Conservation (phyloP, 2,797 vertebrate genomes). For the Nannoperca obscura region DNA sequence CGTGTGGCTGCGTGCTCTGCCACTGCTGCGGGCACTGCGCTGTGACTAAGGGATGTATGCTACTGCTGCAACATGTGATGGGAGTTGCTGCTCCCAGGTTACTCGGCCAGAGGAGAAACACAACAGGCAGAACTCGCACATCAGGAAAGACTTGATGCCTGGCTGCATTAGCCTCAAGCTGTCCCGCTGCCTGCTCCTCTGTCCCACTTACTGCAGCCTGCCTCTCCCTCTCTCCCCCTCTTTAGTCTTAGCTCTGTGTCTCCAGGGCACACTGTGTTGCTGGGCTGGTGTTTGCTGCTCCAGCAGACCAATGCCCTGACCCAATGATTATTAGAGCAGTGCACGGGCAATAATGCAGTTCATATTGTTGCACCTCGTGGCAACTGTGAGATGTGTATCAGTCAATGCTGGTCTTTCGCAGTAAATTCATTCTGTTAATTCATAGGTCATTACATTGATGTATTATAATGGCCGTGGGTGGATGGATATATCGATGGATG, state of each 20-base stretch:
- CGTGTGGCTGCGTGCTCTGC: conserved; percentile 15
- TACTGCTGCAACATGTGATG: conserved; percentile 77
- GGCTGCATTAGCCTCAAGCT: conserved; percentile 63
- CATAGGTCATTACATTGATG: background rate
- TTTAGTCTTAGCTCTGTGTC: conserved; percentile 52
- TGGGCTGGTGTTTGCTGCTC: conserved; percentile 49
- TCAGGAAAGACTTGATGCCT: conserved; percentile 79
- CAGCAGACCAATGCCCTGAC: conserved; percentile 9
- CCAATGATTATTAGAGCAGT: conserved; percentile 26
- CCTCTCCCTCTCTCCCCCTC: conserved; percentile 37
- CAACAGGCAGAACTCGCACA: conserved; percentile 73
- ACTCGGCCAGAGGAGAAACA: conserved; percentile 63
- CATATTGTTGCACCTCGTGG: conserved; percentile 5
- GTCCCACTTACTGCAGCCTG: conserved; percentile 71
- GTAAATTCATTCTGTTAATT: conserved; percentile 13
- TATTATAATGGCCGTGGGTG: background rate
- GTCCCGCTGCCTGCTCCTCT: conserved; percentile 61
- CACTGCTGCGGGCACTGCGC: conserved; percentile 77
- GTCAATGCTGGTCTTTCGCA: conserved; percentile 24
- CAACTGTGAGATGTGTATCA: conserved; percentile 2
- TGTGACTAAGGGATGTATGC: conserved; percentile 84
- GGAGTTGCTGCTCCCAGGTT: conserved; percentile 71
- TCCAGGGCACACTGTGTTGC: conserved; percentile 51
- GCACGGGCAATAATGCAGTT: conserved; percentile 10
- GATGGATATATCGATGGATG: background rate